Percentiles rank a stretch among this genome's conserved stretches.
Evolutionary conservation across 1,140 invertebrate species (phyloP).

Genomic region (Drepana arcuata): DNA sequence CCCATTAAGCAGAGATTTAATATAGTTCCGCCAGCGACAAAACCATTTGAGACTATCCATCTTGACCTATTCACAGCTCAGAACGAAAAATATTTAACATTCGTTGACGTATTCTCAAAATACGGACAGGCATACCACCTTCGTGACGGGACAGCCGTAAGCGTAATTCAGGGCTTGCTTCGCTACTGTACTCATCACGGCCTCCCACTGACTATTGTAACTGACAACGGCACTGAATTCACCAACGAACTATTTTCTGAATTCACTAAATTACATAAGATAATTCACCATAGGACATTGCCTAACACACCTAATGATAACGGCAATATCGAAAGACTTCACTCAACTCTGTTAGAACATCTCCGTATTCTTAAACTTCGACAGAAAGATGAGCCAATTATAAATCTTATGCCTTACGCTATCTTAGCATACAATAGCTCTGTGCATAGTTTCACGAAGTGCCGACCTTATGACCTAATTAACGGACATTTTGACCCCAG

Average conservation of each 20-base stretch:
- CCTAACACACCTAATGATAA: conserved; percentile 2
- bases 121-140: conserved; percentile 4
- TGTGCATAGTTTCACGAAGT: conserved; percentile 1
- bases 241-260: conserved; percentile 5
- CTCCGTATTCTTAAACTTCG: conserved; percentile 1
- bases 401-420: conserved; percentile 6
- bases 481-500: too few species aligned
- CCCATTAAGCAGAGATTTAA: too few species aligned
- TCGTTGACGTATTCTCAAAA: too few species aligned
- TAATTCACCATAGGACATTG: conserved; percentile 5
- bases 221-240: conserved; percentile 5
- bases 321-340: too few species aligned
- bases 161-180: too few species aligned
- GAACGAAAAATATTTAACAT: conserved; percentile 3
- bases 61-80: conserved; percentile 4
- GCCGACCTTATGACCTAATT: conserved; percentile 16
- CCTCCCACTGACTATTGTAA: conserved; percentile 1
- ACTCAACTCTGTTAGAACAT: conserved; percentile 4
- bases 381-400: conserved; percentile 2
- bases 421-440: too few species aligned
- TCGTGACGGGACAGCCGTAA: conserved; percentile 1
- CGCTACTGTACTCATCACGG: conserved; percentile 5
- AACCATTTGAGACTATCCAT: too few species aligned
- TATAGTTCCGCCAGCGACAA: too few species aligned
- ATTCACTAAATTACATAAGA: conserved; percentile 3